phyloP scores from a whole-genome alignment of 2,113 vertebrate species.

The Ranitomeya variabilis region DNA sequence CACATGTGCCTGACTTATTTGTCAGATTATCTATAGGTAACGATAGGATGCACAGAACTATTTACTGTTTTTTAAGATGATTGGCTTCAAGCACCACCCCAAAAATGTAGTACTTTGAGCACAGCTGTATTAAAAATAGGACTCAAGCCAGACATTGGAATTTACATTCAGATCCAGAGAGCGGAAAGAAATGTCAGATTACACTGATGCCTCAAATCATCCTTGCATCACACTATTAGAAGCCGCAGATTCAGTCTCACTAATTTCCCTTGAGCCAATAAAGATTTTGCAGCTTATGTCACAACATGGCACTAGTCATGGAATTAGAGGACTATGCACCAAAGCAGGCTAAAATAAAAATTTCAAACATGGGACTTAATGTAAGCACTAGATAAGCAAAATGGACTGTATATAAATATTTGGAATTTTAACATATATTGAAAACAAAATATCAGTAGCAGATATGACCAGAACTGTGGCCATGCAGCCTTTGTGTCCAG shows the following conservation, averaged over 20 bases:
- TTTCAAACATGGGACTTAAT: background rate
- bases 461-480: too few relatives aligned
- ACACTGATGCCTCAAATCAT: slow-evolving; percentile 28
- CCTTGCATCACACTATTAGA: slow-evolving; percentile 25
- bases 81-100: slow-evolving; percentile 6
- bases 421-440: background rate
- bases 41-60: background rate
- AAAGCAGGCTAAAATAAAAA: background rate
- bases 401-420: background rate
- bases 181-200: slow-evolving; percentile 37
- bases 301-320: slow-evolving; percentile 9
- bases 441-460: too few relatives aligned
- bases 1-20: background rate
- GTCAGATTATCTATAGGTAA: background rate
- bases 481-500: too few relatives aligned
- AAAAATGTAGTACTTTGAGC: background rate
- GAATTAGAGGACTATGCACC: background rate
- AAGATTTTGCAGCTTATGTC: slow-evolving; percentile 24
- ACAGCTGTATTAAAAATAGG: background rate
- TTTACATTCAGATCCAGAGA: slow-evolving; percentile 15
- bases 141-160: slow-evolving; percentile 17
- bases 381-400: background rate
- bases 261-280: slow-evolving; percentile 45
- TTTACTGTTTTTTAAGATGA: slow-evolving; percentile 12
- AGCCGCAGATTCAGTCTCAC: slow-evolving; percentile 29